A percentile compares a stretch with the other conserved stretches of the same genome.
Evolutionary conservation across 2,888 invertebrate genomes (phyloP).

Genomic region (Julus scanicus): DNA sequence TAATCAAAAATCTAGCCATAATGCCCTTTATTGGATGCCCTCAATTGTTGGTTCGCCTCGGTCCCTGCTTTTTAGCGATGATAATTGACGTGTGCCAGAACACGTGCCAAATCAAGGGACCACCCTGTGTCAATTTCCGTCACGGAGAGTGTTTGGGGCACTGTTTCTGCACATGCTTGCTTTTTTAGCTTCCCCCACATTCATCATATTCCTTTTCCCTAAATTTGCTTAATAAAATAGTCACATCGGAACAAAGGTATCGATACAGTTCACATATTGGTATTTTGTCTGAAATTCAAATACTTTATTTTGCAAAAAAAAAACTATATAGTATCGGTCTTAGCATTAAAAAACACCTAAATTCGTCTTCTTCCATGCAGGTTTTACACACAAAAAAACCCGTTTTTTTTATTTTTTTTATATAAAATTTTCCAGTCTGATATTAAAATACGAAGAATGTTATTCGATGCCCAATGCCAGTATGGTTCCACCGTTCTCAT

Average conservation of each 20-base stretch:
- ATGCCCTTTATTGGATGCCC: neutral
- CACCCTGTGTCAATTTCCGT: neutral
- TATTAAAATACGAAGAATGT: slow-evolving; percentile 1
- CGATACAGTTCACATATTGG: neutral
- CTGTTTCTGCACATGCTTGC: neutral
- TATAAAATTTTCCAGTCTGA: neutral
- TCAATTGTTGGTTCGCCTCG: neutral
- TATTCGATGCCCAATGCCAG: neutral
- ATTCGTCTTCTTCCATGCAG: too few species aligned
- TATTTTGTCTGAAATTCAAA: neutral
- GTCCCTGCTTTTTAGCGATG: neutral
- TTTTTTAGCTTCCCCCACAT: neutral
- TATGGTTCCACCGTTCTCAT: neutral
- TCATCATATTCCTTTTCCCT: too few species aligned
- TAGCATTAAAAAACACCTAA: too few species aligned
- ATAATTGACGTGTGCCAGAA: neutral
- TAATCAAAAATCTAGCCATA: neutral
- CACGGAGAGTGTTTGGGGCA: neutral
- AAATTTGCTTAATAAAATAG: too few species aligned
- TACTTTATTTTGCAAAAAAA: neutral
- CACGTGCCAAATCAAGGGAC: neutral
- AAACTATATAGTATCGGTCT: too few species aligned
- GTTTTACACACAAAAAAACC: neutral
- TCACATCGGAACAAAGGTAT: neutral
- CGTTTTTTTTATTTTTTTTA: neutral